Conservation (phyloP, 2,113 vertebrate species). For the Cephalopholis sonnerati region DNA sequence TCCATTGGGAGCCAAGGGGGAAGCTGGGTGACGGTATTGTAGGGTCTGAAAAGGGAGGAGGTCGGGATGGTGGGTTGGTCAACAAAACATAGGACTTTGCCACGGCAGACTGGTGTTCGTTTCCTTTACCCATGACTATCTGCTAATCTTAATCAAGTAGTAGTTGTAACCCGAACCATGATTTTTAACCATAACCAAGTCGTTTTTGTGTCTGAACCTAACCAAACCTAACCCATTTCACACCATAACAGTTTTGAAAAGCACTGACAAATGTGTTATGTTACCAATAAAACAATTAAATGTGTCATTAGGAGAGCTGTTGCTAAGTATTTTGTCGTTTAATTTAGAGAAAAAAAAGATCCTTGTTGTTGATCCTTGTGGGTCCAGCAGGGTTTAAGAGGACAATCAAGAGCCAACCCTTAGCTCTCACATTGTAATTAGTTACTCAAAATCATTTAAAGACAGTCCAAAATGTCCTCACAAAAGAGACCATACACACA, state of each 20-base stretch:
- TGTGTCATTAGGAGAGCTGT: not conserved
- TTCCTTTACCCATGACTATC: not conserved
- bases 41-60: not conserved
- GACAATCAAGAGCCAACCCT: slow-evolving; percentile 1
- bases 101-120: not conserved
- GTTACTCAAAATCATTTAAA: not conserved
- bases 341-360: not conserved
- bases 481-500: not conserved
- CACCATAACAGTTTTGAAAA: not conserved
- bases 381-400: not conserved
- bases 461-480: not conserved
- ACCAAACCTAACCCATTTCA: not conserved
- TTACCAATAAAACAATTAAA: not conserved
- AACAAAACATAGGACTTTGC: not conserved
- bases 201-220: not conserved
- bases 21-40: not conserved
- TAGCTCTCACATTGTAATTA: not conserved
- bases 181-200: not conserved
- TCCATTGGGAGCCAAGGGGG: not conserved
- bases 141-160: not conserved
- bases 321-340: not conserved
- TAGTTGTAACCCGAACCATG: not conserved
- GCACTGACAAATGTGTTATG: not conserved
- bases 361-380: not conserved
- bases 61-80: not conserved